phyloP scores from a whole-genome alignment of 1,140 invertebrate species.

The Tetramorium simillimum region DNA sequence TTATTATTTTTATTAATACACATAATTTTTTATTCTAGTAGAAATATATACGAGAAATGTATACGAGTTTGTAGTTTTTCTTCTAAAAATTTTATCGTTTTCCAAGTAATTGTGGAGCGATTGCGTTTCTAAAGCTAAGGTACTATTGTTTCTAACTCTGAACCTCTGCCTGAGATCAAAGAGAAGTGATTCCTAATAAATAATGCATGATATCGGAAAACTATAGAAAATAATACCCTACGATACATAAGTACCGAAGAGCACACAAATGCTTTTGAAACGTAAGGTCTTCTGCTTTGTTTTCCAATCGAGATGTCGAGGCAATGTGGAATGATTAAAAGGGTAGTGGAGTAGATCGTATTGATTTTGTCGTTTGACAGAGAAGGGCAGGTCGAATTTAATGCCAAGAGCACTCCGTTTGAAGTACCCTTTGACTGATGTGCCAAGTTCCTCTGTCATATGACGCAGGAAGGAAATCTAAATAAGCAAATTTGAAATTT shows the following conservation, averaged over 20 bases:
- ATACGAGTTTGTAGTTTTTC: background rate
- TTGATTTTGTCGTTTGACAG: conserved; percentile 6
- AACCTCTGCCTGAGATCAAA: conserved; percentile 26
- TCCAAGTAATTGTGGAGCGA: background rate
- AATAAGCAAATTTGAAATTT: background rate
- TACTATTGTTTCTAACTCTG: background rate
- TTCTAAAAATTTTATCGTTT: background rate
- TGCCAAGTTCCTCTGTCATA: background rate
- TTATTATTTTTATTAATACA: background rate
- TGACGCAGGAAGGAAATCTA: background rate
- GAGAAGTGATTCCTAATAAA: conserved; percentile 29
- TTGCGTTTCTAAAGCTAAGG: background rate
- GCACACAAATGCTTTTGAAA: conserved; percentile 8
- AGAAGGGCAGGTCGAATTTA: background rate
- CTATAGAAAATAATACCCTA: conserved; percentile 25
- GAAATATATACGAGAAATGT: too few relatives aligned
- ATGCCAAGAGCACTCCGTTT: conserved; percentile 1
- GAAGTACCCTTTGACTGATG: background rate
- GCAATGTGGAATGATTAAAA: conserved; percentile 8
- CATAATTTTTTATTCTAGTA: background rate
- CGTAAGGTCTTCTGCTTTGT: background rate
- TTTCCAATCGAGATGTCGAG: conserved; percentile 20
- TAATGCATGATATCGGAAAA: conserved; percentile 50
- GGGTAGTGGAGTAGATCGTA: background rate
- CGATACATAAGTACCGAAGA: background rate